A percentile compares a stretch with the other conserved stretches of the same genome.
These are phyloP conservation scores for Eupsilia transversa DNA, from an alignment of 2,888 invertebrate genomes.

Conservation along the genomic window DNA sequence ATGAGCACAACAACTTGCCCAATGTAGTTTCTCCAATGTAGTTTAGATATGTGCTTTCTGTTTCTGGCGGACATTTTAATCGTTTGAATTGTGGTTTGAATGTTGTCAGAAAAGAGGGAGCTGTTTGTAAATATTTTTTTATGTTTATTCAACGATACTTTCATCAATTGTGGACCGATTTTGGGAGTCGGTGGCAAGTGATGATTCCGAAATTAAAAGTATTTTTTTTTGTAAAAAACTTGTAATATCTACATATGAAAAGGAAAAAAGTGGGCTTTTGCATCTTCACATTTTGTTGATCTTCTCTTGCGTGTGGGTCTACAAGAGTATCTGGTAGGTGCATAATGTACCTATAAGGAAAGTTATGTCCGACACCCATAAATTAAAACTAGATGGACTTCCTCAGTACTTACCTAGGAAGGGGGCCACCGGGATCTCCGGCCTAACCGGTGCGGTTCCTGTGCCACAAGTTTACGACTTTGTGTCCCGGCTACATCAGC, in stretches of 20 bases:
- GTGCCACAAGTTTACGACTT: constrained; percentile 17
- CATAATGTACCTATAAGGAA: constrained; percentile 22
- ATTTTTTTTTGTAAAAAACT: too few relatives aligned
- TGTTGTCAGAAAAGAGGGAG: too few relatives aligned
- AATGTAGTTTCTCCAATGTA: too few relatives aligned
- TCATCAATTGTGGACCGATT: too few relatives aligned
- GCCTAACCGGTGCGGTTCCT: constrained; percentile 25
- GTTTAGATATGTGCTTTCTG: too few relatives aligned
- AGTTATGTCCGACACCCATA: constrained; percentile 14
- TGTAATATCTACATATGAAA: too few relatives aligned
- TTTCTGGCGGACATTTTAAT: not conserved
- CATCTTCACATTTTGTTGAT: not conserved
- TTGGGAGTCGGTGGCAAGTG: too few relatives aligned
- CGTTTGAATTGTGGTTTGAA: not conserved
- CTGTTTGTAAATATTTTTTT: too few relatives aligned
- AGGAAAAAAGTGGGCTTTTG: too few relatives aligned
- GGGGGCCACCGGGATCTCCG: constrained; percentile 20
- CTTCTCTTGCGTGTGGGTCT: not conserved
- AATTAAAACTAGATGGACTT: constrained; percentile 40
- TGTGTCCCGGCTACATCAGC: constrained; percentile 1
- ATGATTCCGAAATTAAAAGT: too few relatives aligned
- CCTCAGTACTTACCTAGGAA: constrained; percentile 32
- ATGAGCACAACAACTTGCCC: constrained; percentile 17
- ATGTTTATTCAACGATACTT: too few relatives aligned
- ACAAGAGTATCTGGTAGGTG: not conserved